Base-by-base conservation (phyloP, 2,888 invertebrate genomes). In the Euzetes globulus region DNA sequence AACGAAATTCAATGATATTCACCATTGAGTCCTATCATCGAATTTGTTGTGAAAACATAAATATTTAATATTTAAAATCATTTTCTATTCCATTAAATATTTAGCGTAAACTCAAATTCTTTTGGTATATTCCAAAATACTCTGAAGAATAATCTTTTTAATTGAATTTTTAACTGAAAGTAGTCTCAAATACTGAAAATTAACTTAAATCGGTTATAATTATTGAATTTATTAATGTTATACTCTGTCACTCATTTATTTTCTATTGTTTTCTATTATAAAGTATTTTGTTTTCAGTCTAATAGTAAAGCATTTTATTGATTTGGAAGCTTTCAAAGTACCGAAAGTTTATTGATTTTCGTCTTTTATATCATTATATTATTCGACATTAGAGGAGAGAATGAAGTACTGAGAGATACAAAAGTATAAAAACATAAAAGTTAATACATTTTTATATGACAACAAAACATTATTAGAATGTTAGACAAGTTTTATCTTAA, bases 371-470 rank as follows among this genome's bases (percentile, higher is more conserved):
- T 63, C 63, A 29, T 63, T 63, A 33, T 63, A 63, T 60, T 25
- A 37, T 37, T 68, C 41, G 68, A 68, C 68, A 68, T 45, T 45
- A 68, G 22, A 68, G 68, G 22, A 22, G 37, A 22, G 45, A 45
- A 29, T 4, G 15, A 45, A 68, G 45, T 17, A 68, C 17, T n/a
- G n/a, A 68, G 41, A 68, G 45, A 33, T 45, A 63, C 17, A 37
- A 68, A 68, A 45, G 22, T 19, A 19, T 33, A 68, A 13, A 45
- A 45, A 68, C 68, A 68, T 68, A 68, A 68, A 68, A 68, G 41
- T 68, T 68, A 68, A 68, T 68, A 68, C 68, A 25, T 68, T 68
- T 68, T 65, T 33, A 33, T 41, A 45, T 68, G 2, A 68, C 45
- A 27, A 33, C 4, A 45, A 45, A 68, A 68, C 68, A 68, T 68